phyloP scores from a whole-genome alignment of 2,888 invertebrate species.

The Tipula unca region DNA sequence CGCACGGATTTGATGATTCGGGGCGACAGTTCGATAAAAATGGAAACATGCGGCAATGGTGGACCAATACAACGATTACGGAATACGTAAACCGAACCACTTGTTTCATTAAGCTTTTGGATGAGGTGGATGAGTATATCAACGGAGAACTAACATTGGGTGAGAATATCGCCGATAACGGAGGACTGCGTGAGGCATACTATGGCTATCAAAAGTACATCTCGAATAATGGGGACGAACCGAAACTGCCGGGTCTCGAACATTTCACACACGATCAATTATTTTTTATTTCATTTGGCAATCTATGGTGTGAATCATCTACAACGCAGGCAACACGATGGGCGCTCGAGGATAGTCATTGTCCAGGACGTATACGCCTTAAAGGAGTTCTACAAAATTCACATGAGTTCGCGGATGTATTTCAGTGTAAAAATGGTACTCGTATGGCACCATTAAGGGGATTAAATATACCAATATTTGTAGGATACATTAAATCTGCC shows the following conservation, averaged over 20 bases:
- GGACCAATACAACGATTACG: conserved; percentile 67
- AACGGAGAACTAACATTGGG: conserved; percentile 67
- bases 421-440: conserved; percentile 46
- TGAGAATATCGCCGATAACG: conserved; percentile 79
- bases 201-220: conserved; percentile 57
- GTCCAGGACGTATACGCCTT: conserved; percentile 61
- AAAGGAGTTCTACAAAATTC: conserved; percentile 63
- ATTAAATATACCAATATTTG: not conserved
- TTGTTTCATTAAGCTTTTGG: conserved; percentile 75
- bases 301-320: conserved; percentile 78
- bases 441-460: conserved; percentile 45
- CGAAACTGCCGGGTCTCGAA: conserved; percentile 64
- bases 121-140: conserved; percentile 54
- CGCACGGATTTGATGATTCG: conserved; percentile 47
- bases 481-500: too few relatives aligned
- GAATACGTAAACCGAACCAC: conserved; percentile 67
- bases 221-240: conserved; percentile 50
- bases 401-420: conserved; percentile 59
- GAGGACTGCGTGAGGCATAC: conserved; percentile 66
- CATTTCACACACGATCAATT: conserved; percentile 61
- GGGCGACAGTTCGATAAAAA: conserved; percentile 77
- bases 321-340: conserved; percentile 53
- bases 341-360: conserved; percentile 63
- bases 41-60: conserved; percentile 89
- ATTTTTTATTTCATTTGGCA: conserved; percentile 73